A percentile compares a stretch with the other conserved stretches of the same genome.
These are phyloP conservation scores for Orgyia antiqua DNA, from an alignment of 2,888 invertebrate genomes.

Conservation along the genomic window DNA sequence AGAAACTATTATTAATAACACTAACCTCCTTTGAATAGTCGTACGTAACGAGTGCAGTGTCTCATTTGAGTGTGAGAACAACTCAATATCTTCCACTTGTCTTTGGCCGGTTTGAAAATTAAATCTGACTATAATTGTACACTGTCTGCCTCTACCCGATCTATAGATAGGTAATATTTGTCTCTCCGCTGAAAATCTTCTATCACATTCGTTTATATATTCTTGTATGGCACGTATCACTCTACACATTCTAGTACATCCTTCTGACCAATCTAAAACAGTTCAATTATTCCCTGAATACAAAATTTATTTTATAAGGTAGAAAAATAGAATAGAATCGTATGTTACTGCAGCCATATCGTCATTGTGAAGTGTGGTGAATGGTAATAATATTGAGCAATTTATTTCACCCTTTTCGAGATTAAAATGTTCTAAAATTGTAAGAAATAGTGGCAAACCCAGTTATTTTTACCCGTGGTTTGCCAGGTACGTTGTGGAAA, in stretches of 20 bases:
- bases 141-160: constrained; percentile 93
- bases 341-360: neutral
- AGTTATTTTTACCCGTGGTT: too few relatives aligned
- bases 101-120: constrained; percentile 91
- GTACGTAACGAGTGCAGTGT: constrained; percentile 91
- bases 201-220: constrained; percentile 97
- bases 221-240: constrained; percentile 96
- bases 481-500: too few relatives aligned
- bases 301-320: too few relatives aligned
- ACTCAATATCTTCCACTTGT: constrained; percentile 93
- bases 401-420: too few relatives aligned
- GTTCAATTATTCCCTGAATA: too few relatives aligned
- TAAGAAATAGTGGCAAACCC: too few relatives aligned
- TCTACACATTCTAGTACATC: constrained; percentile 87
- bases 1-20: too few relatives aligned
- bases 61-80: constrained; percentile 96
- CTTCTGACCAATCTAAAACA: constrained; percentile 59
- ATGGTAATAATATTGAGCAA: too few relatives aligned
- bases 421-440: too few relatives aligned
- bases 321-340: neutral
- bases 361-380: too few relatives aligned
- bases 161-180: constrained; percentile 93
- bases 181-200: constrained; percentile 90
- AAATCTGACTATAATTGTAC: constrained; percentile 88
- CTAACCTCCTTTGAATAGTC: constrained; percentile 82